Evolutionary conservation across 2,113 vertebrate species (phyloP), one percentile per base, ranked within the genome.

Genomic region (Nyctibius bracteatus): DNA sequence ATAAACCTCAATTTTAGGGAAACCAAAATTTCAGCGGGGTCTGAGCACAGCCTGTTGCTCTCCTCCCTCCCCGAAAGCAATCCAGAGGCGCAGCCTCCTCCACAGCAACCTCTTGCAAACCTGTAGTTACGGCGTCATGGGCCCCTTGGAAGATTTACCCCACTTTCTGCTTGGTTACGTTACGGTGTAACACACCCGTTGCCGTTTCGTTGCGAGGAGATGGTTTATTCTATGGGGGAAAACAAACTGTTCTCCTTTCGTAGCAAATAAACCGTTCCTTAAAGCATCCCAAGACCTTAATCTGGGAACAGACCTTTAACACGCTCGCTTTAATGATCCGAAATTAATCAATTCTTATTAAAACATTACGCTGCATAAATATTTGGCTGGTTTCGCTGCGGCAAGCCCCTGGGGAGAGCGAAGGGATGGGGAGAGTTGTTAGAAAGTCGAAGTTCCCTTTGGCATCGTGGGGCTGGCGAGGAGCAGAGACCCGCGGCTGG

Each of bases 71-170:
- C 44, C 5, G 1, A 1, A 87, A 87, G 6, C 1, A 10, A 24
- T 4, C 67, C 9, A 5, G 59, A 35, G 54, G 2, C 7, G 0
- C 52, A 8, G 0, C 5, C 43, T 31, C 47, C 39, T 39, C 62
- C 52, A 27, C 7, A 17, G 7, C 39, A 47, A 17, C 71, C 54
- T 25, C 85, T 16, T 21, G 6, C 57, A 44, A 22, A 11, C 17
- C 37, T 2, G 1, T 19, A 12, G 14, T 72, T 31, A 6, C 47
- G 43, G n/a, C 58, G 3, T 23, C 5, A 0, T 0, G 37, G 19
- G 18, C 25, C 44, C 70, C 67, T 10, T 4, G 55, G 80, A 51
- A 46, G 14, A 3, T 41, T 51, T 2, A 35, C 54, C 59, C 61
- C 41, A 0, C 20, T 24, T 65, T 58, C 14, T 28, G 11, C 37